Evolutionary conservation across 2,888 invertebrate genomes (phyloP).

Genomic region (Chaitophorus viminalis): DNA sequence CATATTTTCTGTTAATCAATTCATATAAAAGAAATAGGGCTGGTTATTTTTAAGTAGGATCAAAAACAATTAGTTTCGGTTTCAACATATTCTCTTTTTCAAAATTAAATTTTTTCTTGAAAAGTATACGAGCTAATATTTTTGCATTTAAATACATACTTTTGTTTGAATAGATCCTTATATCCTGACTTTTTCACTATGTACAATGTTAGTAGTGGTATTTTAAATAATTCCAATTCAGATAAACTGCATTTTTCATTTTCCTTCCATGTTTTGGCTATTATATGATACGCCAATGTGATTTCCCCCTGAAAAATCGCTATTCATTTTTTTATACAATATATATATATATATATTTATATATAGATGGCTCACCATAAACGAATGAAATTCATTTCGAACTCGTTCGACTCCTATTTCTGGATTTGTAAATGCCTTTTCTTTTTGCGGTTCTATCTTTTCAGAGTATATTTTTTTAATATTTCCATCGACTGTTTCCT

Average conservation of each 20-base stretch:
- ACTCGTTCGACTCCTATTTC: constrained; percentile 41
- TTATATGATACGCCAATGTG: constrained; percentile 64
- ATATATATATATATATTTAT: neutral
- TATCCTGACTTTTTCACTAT: constrained; percentile 46
- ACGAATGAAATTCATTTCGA: constrained; percentile 50
- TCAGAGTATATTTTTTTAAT: constrained; percentile 35
- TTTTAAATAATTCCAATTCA: constrained; percentile 70
- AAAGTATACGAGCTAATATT: too few relatives aligned
- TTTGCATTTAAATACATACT: constrained; percentile 5
- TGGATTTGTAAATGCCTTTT: neutral
- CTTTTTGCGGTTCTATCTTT: constrained; percentile 12
- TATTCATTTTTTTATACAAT: neutral
- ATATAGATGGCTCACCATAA: constrained; percentile 3
- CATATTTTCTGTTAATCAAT: too few relatives aligned
- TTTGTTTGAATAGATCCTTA: constrained; percentile 42
- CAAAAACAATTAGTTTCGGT: too few relatives aligned
- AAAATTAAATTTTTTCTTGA: too few relatives aligned
- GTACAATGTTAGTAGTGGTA: constrained; percentile 35
- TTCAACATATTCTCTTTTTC: too few relatives aligned
- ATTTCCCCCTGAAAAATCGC: constrained; percentile 36
- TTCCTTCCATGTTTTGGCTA: constrained; percentile 76
- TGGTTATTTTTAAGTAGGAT: too few relatives aligned
- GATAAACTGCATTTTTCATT: constrained; percentile 78
- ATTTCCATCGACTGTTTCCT: constrained; percentile 22
- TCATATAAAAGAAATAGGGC: too few relatives aligned